Base-by-base conservation (phyloP, 2,797 vertebrate species). In the Nyctibius grandis region DNA sequence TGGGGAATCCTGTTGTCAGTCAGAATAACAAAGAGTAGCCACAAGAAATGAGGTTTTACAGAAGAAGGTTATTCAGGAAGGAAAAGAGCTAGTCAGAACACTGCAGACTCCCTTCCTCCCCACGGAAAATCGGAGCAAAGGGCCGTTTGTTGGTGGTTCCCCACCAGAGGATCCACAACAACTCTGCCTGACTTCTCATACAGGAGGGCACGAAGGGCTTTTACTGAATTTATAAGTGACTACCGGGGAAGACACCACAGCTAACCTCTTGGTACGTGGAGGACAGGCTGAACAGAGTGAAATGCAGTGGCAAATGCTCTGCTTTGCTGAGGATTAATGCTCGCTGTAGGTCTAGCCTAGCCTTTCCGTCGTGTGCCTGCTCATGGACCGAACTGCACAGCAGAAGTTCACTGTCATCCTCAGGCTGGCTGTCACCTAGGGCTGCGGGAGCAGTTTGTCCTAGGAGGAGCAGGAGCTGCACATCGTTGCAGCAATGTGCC, bases 61-160 rank as follows among this genome's bases (percentile, higher is more conserved):
- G 45, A 53, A 42, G 12, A 61, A 38, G 54, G 92, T 75, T 78
- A 9, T 40, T 72, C 48, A 91, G 93, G 95, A 96, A 96, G 95
- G 91, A 91, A 96, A 51, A 88, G 73, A 85, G 67, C 31, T 36
- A 31, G 69, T 26, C 79, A 76, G 88, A 78, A 48, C 67, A 42
- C 59, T 51, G 20, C 56, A 33, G 59, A 28, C 48, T 81, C 26
- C 2, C 80, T 93, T 96, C 94, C 91, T 90, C 94, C 44, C 73
- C 85, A 38, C 74, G 61, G 36, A 57, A 90, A 94, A 95, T 0
- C 12, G 79, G 95, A 77, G 85, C 85, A 93, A 56, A 95, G 80
- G 67, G 16, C 40, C 74, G 47, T 36, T 36, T 40, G 1, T 0
- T 5, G 61, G 20, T 11, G 63, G 63, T 15, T 8, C 75, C 31